Evolutionary conservation across 1,140 invertebrate genomes (phyloP).

Genomic region (Marisa cornuarietis): DNA sequence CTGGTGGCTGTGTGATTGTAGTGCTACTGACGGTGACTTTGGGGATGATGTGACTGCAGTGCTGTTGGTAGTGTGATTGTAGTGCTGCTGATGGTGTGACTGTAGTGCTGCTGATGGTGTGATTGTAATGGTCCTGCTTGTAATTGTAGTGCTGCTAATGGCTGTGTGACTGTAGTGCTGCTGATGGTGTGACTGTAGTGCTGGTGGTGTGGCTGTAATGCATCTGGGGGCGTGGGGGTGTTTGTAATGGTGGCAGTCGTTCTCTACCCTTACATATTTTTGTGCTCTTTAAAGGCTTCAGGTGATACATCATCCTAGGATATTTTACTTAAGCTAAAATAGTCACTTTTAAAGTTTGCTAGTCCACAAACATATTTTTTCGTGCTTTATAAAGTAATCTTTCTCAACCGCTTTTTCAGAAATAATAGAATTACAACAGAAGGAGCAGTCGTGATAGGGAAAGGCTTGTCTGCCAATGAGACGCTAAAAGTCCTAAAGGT

Average conservation of each 20-base stretch:
- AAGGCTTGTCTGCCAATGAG: conserved; percentile 62
- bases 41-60: not conserved
- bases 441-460: conserved; percentile 63
- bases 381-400: not conserved
- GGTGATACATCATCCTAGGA: no score
- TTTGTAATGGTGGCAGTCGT: not conserved
- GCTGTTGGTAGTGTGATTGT: not conserved
- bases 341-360: not conserved
- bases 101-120: not conserved
- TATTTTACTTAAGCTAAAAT: no score
- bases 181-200: not conserved
- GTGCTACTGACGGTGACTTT: not conserved
- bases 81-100: not conserved
- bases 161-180: not conserved
- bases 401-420: conserved; percentile 45
- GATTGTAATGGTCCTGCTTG: not conserved
- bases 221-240: not conserved
- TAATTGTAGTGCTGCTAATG: not conserved
- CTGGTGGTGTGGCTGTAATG: not conserved
- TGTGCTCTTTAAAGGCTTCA: no score
- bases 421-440: conserved; percentile 65
- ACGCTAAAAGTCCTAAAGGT: conserved; percentile 62
- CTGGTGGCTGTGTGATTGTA: not conserved
- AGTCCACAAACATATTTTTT: not conserved
- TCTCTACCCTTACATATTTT: not conserved